Evolutionary conservation across 2,797 vertebrate species (phyloP), one percentile per base, ranked within the genome.

Genomic region (Hemitrygon akajei): DNA sequence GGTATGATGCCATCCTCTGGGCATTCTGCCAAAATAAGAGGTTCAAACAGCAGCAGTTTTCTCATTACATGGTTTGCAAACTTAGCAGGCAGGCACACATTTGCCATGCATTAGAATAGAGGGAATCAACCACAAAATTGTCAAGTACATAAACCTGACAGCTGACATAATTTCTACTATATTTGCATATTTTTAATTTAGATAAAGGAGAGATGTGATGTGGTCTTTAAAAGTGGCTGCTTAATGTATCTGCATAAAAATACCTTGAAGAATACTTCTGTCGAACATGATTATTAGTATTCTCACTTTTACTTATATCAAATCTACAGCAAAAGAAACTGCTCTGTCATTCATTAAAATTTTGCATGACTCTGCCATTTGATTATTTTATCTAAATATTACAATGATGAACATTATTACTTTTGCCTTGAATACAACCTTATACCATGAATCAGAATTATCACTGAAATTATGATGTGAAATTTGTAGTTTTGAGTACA

Each of bases 131-230:
- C 94, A 95, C 93, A 95, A 94, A 94, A 94, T 95, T 94, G 69
- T 94, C 93, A 91, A 94, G 94, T 95, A 25, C 93, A 95, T 94
- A 95, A 95, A 94, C 66, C 10, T 94, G 94, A 93, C 94, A 95
- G 94, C 94, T 94, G 91, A 82, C 86, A 94, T 95, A 94, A 94
- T 95, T 94, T 95, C 93, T 94, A 94, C 81, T 94, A 95, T 94
- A 91, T 94, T 95, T 95, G 94, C 94, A 94, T 94, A 93, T 95
- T 95, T 95, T 95, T 95, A 95, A 95, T 95, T 95, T 25, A 34
- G 18, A 60, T 27, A 30, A 60, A 79, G 94, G 94, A 95, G 89
- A 77, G 94, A 94, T 20, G 60, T 60, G 60, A 69, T 1, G 10
- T 63, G 20, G 66, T 34, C 86, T 89, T 89, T 63, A 66, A 69